Conservation (phyloP, 2,888 invertebrate genomes). For the Agrochola circellaris region DNA sequence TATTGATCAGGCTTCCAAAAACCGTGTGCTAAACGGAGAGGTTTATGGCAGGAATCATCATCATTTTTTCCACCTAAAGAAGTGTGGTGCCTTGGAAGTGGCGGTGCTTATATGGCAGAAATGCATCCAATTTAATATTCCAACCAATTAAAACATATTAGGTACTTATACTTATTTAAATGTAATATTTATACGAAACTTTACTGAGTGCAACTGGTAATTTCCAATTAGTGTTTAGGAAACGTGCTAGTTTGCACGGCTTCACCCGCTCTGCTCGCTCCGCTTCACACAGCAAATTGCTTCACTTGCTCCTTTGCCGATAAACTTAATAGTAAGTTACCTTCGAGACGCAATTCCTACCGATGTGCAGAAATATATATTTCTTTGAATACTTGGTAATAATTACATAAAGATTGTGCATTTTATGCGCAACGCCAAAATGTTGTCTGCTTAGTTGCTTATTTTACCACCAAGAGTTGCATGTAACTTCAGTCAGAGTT, state of each 20-base stretch:
- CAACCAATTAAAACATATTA: background rate
- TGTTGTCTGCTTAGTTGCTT: background rate
- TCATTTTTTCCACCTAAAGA: too few relatives aligned
- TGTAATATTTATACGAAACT: slow-evolving; percentile 42
- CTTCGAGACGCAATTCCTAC: slow-evolving; percentile 47
- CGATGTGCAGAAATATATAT: slow-evolving; percentile 23
- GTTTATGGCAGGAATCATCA: background rate
- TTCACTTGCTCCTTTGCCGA: slow-evolving; percentile 60
- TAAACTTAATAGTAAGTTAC: slow-evolving; percentile 54
- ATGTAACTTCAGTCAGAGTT: background rate
- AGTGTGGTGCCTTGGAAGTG: too few relatives aligned
- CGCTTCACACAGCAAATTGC: slow-evolving; percentile 70
- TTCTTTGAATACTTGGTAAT: slow-evolving; percentile 34
- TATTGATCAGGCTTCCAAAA: background rate
- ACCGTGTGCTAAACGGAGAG: background rate
- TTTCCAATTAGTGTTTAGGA: slow-evolving; percentile 67
- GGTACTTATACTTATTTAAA: slow-evolving; percentile 1
- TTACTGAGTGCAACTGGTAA: slow-evolving; percentile 56
- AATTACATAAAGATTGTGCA: slow-evolving; percentile 23
- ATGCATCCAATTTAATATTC: slow-evolving; percentile 11
- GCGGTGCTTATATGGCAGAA: background rate
- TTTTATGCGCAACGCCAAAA: background rate
- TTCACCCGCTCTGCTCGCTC: slow-evolving; percentile 55
- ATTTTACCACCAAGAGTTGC: background rate
- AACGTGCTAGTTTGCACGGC: slow-evolving; percentile 66